Evolutionary conservation across 1,140 invertebrate species (phyloP), one percentile per base, ranked within the genome.

Genomic region (Anastrepha ludens): DNA sequence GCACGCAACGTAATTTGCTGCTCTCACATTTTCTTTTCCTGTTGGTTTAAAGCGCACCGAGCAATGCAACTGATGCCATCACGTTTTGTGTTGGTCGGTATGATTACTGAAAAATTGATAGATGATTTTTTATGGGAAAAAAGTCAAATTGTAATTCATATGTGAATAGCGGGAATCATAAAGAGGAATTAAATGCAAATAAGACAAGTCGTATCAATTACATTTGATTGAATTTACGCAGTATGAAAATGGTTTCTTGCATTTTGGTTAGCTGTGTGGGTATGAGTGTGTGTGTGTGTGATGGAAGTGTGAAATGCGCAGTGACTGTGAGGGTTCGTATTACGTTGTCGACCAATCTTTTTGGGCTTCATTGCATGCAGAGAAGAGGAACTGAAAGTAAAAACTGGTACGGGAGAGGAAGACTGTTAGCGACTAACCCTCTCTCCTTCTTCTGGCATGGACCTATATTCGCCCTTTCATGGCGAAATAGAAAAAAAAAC

Each of bases 1-100:
- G 9, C 8, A 58, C 47, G n/a, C 5, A 0, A 17, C 17, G 70
- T 15, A 2, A 5, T 74, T 41, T 47, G 70, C 11, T 29, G n/a
- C 3, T 44, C 74, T 81, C 47, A n/a, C 5, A n/a, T 55, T 81
- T 81, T 81, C 74, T 81, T 81, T 81, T 81, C 74, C 74, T 81
- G 74, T 81, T 81, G 17, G 74, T 29, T 81, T 50, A 55, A n/a
- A 2, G n/a, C 20, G 74, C 74, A 55, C 6, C 50, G 6, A 55
- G 50, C 50, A 2, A n/a, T 9, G 74, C 74, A 81, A 58, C n/a
- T 20, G 44, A 81, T 58, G 47, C 47, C 6, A 81, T 11, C 67
- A 47, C 67, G 44, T 47, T 74, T 17, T 41, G 47, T 81, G 47
- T 55, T 8, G 47, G 47, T 20, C 4, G 17, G 15, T 81, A 58